Evolutionary conservation across 2,888 invertebrate genomes (phyloP), one percentile per base, ranked within the genome.

Genomic region (Ernsta delagoae): DNA sequence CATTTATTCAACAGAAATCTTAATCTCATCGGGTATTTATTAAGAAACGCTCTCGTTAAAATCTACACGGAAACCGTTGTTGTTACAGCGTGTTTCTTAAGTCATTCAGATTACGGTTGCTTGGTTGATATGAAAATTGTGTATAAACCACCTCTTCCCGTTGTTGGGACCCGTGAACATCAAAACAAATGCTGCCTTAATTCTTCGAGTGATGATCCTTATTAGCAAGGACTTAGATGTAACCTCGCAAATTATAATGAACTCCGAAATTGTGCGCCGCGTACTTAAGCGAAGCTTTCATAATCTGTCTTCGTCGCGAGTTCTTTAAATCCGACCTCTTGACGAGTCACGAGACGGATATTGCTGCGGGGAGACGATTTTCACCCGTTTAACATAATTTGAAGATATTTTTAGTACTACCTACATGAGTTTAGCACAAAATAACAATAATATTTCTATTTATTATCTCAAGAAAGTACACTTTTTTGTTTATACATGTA

Each of bases 191-290:
- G 86, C 81, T 89, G 86, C 80, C 83, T 85, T 89, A 88, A 90
- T 89, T 88, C 90, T 87, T 85, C 88, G 77, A 82, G 82, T 88
- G 92, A 91, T 92, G 87, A 92, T 93, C 92, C 92, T 88, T 92
- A 92, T 92, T 92, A 92, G 88, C 84, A 83, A 78, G 83, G 92
- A 85, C 90, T 92, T 91, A 91, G 77, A 81, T 83, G 87, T 88
- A 89, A 92, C 92, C 92, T 89, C 86, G 86, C 86, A 90, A 88
- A 92, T 91, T 92, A 89, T 91, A 88, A 90, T 83, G 85, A 90
- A 81, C 84, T 82, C 78, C 81, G 76, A 81, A 87, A 84, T 86
- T 80, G 80, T 80, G 79, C 78, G 78, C 77, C 78, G 78, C 77
- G 83, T 87, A 88, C 87, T 88, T 87, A 86, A 77, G 75, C 70